These are phyloP conservation scores for Spinus pinus DNA, from an alignment of 2,797 vertebrate genomes.

Conservation along the genomic window DNA sequence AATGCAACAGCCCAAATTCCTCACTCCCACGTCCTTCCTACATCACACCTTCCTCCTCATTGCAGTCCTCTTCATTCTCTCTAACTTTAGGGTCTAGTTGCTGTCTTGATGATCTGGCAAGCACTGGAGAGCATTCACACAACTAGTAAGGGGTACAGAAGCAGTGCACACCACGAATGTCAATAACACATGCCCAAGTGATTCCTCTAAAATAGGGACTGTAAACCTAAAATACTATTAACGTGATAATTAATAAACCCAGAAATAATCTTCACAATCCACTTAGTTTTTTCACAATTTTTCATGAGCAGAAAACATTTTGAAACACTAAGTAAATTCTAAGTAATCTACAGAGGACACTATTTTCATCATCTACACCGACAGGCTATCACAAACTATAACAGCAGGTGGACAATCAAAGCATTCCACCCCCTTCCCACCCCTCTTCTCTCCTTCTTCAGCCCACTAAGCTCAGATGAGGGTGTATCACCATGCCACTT, in stretches of 20 bases:
- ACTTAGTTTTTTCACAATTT: not conserved
- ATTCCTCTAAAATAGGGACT: not conserved
- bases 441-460: too few species aligned
- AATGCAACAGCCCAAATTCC: not conserved
- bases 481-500: too few species aligned
- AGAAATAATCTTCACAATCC: not conserved
- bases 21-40: not conserved
- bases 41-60: not conserved
- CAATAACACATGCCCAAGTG: accelerated
- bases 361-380: too few species aligned
- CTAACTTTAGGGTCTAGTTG: not conserved
- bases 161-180: not conserved
- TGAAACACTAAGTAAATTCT: not conserved
- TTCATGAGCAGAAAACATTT: not conserved
- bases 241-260: not conserved
- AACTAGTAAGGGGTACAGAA: not conserved
- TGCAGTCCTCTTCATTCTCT: not conserved
- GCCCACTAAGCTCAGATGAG: too few species aligned
- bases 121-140: not conserved
- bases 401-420: too few species aligned
- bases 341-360: not conserved
- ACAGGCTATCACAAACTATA: too few species aligned
- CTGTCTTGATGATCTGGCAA: not conserved
- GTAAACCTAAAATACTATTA: not conserved
- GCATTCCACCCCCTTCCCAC: too few species aligned